Evolutionary conservation across 2,113 vertebrate genomes (phyloP).

Genomic region (Nibea albiflora): DNA sequence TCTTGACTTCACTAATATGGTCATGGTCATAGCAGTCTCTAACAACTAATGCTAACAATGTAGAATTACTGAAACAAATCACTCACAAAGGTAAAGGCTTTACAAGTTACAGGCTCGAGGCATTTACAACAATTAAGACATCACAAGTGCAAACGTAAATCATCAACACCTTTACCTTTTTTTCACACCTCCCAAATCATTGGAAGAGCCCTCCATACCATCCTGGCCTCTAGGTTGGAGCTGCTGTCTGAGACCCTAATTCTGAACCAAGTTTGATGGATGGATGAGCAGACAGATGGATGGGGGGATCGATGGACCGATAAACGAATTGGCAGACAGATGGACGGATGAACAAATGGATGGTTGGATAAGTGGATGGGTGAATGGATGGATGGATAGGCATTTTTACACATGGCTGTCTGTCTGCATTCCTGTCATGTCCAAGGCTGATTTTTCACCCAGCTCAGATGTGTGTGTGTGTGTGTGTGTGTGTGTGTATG

Average conservation of each 20-base stretch:
- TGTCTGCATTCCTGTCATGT: slow-evolving; percentile 73
- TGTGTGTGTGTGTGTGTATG: slow-evolving; percentile 17
- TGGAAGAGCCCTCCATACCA: slow-evolving; percentile 3
- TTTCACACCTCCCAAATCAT: slow-evolving; percentile 31
- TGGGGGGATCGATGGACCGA: slow-evolving; percentile 68
- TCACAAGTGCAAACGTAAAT: not conserved
- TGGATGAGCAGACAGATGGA: slow-evolving; percentile 75
- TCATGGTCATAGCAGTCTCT: not conserved
- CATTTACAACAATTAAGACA: not conserved
- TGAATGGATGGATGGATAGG: slow-evolving; percentile 73
- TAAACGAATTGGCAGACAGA: slow-evolving; percentile 77
- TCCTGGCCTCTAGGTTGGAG: slow-evolving; percentile 26
- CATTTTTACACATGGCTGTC: slow-evolving; percentile 77
- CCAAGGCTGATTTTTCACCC: slow-evolving; percentile 49
- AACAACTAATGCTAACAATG: not conserved
- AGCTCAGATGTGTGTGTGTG: slow-evolving; percentile 6
- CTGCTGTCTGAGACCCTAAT: slow-evolving; percentile 46
- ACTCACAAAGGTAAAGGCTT: not conserved
- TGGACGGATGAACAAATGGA: slow-evolving; percentile 76
- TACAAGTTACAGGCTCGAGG: not conserved
- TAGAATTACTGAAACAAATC: not conserved
- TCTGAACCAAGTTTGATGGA: slow-evolving; percentile 71
- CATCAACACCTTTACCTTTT: slow-evolving; percentile 6
- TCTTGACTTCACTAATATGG: not conserved
- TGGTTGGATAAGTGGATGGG: slow-evolving; percentile 71